phyloP scores from a whole-genome alignment of 2,888 invertebrate genomes.

The Drosophila pegasa region DNA sequence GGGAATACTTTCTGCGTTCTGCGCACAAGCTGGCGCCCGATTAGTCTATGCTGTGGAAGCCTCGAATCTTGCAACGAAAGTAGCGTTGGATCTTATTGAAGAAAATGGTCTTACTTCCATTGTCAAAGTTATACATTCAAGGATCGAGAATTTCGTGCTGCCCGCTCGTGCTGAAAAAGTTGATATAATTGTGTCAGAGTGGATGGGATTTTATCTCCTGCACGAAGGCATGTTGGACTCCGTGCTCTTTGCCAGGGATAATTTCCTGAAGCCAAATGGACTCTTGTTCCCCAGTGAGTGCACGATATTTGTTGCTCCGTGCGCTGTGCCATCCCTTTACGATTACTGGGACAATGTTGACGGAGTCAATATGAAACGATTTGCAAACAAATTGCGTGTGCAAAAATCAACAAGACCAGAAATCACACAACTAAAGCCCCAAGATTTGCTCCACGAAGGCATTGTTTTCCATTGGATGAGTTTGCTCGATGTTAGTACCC shows the following conservation, averaged over 20 bases:
- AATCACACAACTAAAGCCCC: constrained; percentile 86
- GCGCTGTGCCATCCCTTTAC: constrained; percentile 87
- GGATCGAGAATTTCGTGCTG: constrained; percentile 87
- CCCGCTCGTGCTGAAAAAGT: constrained; percentile 88
- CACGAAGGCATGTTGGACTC: constrained; percentile 98
- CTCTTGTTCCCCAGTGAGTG: constrained; percentile 91
- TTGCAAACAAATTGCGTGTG: constrained; percentile 88
- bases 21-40: constrained; percentile 94
- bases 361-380: constrained; percentile 91
- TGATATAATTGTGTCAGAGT: constrained; percentile 97
- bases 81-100: constrained; percentile 88
- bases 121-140: constrained; percentile 87
- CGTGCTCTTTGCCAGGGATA: constrained; percentile 92
- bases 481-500: constrained; percentile 87
- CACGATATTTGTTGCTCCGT: constrained; percentile 86
- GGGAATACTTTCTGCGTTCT: constrained; percentile 95
- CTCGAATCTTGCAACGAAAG: constrained; percentile 88
- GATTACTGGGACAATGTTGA: constrained; percentile 92
- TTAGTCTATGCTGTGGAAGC: constrained; percentile 95
- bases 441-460: constrained; percentile 88
- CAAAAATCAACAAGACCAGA: constrained; percentile 89
- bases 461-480: constrained; percentile 89
- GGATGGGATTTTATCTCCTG: constrained; percentile 98
- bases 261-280: constrained; percentile 90
- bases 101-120: constrained; percentile 89